Conservation (phyloP, 2,113 vertebrate genomes). For the Chaetorhynchus papuensis region DNA sequence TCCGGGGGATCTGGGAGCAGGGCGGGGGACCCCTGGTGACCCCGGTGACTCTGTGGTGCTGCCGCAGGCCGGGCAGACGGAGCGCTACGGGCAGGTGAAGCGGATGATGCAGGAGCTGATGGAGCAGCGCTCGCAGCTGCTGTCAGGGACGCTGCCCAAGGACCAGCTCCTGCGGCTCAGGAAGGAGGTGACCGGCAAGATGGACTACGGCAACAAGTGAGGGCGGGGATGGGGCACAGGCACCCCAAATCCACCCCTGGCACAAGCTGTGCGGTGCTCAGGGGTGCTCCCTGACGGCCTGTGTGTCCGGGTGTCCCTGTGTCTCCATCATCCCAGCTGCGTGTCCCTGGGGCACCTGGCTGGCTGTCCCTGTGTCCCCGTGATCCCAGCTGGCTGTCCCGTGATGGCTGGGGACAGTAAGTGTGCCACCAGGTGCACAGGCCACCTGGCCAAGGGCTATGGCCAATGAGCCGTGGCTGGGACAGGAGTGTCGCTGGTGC, state of each 20-base stretch:
- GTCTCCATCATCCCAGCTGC: background rate
- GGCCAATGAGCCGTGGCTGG: fast-evolving
- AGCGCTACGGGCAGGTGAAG: conserved; percentile 19
- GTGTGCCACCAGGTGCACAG: background rate
- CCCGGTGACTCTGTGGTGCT: fast-evolving
- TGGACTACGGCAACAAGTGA: conserved; percentile 66
- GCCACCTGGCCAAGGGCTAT: no score
- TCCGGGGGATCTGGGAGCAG: fast-evolving
- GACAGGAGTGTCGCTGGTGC: background rate
- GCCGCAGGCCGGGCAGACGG: background rate
- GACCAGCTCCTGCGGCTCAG: conserved; percentile 53
- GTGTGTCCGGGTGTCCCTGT: background rate
- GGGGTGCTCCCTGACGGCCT: background rate
- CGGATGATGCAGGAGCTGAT: conserved; percentile 59
- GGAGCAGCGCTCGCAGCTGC: conserved; percentile 56
- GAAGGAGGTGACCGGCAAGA: conserved; percentile 58
- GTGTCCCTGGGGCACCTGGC: background rate
- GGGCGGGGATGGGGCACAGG: fast-evolving
- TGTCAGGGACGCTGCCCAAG: conserved; percentile 48
- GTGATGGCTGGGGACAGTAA: background rate
- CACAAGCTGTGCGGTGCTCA: background rate
- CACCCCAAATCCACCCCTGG: background rate
- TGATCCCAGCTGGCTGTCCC: background rate
- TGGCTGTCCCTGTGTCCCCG: background rate
- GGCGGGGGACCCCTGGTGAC: fast-evolving